phyloP scores from a whole-genome alignment of 2,888 invertebrate species.

The Stramonita haemastoma region DNA sequence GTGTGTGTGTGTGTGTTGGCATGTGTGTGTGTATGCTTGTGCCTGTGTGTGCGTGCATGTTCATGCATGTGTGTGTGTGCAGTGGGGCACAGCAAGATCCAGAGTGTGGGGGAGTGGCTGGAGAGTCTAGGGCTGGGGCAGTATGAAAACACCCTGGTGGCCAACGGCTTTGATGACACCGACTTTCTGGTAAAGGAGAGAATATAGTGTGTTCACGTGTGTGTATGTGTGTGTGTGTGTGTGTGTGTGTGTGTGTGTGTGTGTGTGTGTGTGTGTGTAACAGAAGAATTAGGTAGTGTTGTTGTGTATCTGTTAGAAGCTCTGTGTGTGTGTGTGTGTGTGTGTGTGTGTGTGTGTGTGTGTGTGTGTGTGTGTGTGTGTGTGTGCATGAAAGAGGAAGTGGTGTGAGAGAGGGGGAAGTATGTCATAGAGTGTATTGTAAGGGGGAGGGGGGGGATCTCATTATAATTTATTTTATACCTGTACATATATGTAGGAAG shows the following conservation, averaged over 20 bases:
- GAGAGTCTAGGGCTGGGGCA: conserved; percentile 87
- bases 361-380: no score
- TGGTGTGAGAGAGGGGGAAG: no score
- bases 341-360: background rate
- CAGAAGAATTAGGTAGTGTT: background rate
- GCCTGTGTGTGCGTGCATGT: conserved; percentile 6
- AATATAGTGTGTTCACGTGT: no score
- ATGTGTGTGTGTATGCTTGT: background rate
- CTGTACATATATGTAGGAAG: background rate
- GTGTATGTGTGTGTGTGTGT: no score
- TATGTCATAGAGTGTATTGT: no score
- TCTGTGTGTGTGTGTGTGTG: conserved; percentile 9
- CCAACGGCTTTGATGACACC: conserved; percentile 93
- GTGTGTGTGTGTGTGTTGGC: background rate
- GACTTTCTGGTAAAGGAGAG: conserved; percentile 90
- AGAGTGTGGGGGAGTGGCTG: conserved; percentile 88
- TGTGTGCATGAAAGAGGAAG: no score
- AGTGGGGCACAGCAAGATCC: conserved; percentile 65
- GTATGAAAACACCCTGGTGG: conserved; percentile 89
- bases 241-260: no score
- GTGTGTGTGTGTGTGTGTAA: background rate
- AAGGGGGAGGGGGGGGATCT: no score
- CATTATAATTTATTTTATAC: no score
- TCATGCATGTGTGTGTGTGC: background rate
- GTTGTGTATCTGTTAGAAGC: background rate